Base-by-base conservation (phyloP, 1,140 invertebrate species). In the Ridgeia piscesae region DNA sequence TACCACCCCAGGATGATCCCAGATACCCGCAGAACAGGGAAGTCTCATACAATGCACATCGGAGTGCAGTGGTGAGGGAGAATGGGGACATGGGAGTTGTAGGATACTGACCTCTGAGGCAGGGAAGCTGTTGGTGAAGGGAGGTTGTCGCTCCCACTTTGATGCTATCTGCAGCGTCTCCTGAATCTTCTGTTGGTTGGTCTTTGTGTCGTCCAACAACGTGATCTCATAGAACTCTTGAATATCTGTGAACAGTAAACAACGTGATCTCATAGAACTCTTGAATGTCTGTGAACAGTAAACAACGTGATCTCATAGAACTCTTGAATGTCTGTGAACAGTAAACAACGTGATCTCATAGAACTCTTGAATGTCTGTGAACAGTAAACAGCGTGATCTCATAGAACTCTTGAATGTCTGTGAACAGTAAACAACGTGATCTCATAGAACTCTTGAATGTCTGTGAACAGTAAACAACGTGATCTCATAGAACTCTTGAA, bases 161-260 rank as follows among this genome's bases (percentile, higher is more conserved):
- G 98, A 98, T 92, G 98, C 98, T 95, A 99, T 99, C 95, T 98
- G 97, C 94, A 99, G 97, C 50, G 98, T 99, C 96, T 99, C 99
- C 35, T 97, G 97, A 92, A 98, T 99, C 96, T 99, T 99, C 96
- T 99, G 98, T 95, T 99, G 98, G 93, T 98, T 97, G 92, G 98
- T 98, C 96, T 99, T 99, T 90, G 97, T 98, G 95, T 99, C 98
- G 96, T 99, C 98, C 94, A 99, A 97, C 93, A 99, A 97, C 91
- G 99, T 99, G 93, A 99, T 97, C 96, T 99, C 99, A 96, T 99
- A 99, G 96, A 99, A 99, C 96, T 99, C 99, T 97, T 99, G 99
- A 95, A 99, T 99, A 97, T 99, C 99, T 99, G 97, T 33, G 98
- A 94, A 97, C 92, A 77, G 8, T 21, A 17, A 21, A 21, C 58